Percentiles rank a stretch among this genome's conserved stretches.
phyloP scores from a whole-genome alignment of 2,113 vertebrate species.

The Coregonus clupeaformis region DNA sequence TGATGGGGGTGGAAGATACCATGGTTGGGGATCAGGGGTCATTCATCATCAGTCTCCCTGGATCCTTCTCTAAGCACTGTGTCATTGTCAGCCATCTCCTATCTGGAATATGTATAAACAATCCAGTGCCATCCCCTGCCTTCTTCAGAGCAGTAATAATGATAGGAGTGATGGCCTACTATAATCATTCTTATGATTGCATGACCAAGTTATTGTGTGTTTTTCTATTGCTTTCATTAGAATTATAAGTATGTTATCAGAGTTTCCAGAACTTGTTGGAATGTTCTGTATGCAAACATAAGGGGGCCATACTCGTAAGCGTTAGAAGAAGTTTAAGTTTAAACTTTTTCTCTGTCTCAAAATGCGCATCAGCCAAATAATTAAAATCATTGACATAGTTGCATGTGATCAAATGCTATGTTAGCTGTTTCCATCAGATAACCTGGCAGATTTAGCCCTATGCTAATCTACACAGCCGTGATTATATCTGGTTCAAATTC shows the following conservation, averaged over 20 bases:
- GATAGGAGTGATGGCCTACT: neutral
- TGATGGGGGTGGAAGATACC: neutral
- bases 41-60: neutral
- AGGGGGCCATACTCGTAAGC: too few relatives aligned
- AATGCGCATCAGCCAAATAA: too few relatives aligned
- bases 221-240: too few relatives aligned
- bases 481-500: too few relatives aligned
- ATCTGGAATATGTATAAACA: neutral
- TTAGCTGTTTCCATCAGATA: too few relatives aligned
- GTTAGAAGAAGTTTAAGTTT: too few relatives aligned
- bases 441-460: too few relatives aligned
- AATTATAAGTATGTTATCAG: too few relatives aligned
- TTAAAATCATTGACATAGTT: too few relatives aligned
- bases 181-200: neutral
- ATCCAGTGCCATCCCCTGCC: neutral
- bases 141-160: neutral
- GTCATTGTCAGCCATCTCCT: neutral
- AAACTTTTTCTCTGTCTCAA: too few relatives aligned
- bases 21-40: neutral
- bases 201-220: neutral
- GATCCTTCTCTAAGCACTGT: neutral
- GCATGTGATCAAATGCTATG: too few relatives aligned
- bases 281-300: neutral
- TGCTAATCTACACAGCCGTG: too few relatives aligned
- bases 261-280: neutral